A percentile compares a stretch with the other conserved stretches of the same genome.
These are phyloP conservation scores for Tarsius wallacei DNA, from an alignment of 2,797 vertebrate genomes.

Conservation along the genomic window DNA sequence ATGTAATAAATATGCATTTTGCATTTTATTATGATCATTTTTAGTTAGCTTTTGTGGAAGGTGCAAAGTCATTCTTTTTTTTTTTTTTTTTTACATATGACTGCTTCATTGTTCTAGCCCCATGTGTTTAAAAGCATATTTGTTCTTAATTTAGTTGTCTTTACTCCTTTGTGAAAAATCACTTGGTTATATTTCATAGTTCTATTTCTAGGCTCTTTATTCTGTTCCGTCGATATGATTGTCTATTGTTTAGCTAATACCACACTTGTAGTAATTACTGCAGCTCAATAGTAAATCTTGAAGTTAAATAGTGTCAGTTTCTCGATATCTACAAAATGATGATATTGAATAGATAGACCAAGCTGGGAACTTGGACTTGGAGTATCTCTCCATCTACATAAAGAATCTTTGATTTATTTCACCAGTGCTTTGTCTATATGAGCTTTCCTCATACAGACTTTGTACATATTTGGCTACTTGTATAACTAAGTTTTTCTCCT, in stretches of 20 bases:
- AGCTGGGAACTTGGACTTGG: neutral
- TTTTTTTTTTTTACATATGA: neutral
- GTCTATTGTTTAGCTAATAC: neutral
- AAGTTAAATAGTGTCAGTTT: neutral
- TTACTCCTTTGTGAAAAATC: neutral
- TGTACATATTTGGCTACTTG: neutral
- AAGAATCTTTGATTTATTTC: neutral
- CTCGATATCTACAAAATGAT: neutral
- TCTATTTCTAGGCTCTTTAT: neutral
- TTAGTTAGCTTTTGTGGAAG: neutral
- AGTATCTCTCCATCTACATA: neutral
- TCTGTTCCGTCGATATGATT: neutral
- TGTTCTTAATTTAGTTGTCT: neutral
- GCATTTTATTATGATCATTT: neutral
- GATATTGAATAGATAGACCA: neutral
- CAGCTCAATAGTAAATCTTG: neutral
- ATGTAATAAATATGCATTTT: neutral
- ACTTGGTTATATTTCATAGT: neutral
- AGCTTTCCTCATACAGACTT: neutral
- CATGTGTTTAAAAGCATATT: neutral
- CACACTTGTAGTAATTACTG: neutral
- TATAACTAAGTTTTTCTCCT: neutral
- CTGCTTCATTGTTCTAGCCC: neutral
- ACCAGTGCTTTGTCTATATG: neutral
- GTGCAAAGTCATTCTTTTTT: neutral